These are phyloP conservation scores for Perccottus glenii DNA, from an alignment of 2,113 vertebrate genomes.

Conservation along the genomic window DNA sequence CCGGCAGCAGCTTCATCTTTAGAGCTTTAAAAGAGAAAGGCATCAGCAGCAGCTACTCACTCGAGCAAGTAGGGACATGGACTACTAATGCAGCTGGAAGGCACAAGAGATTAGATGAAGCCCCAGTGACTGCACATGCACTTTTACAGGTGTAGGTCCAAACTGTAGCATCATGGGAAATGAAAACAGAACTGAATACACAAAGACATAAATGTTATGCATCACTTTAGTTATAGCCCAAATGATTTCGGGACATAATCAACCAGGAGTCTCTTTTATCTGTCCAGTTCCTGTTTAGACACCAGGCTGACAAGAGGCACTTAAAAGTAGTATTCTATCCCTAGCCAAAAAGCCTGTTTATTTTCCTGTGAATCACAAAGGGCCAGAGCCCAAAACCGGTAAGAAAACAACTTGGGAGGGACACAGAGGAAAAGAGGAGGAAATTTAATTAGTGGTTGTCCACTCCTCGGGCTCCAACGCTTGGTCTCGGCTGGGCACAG, in stretches of 20 bases:
- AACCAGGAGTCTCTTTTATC: constrained; percentile 4
- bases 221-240: too few species aligned
- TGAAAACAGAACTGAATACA: background rate
- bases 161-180: background rate
- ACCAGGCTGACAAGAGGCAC: constrained; percentile 26
- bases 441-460: constrained; percentile 78
- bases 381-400: constrained; percentile 59
- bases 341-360: constrained; percentile 54
- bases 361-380: constrained; percentile 71
- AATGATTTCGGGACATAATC: background rate
- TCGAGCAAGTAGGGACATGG: constrained; percentile 85
- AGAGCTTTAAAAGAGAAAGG: constrained; percentile 26
- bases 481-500: constrained; percentile 57
- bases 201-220: too few species aligned
- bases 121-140: constrained; percentile 59
- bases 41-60: constrained; percentile 66
- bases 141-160: constrained; percentile 4
- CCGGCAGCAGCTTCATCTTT: constrained; percentile 21
- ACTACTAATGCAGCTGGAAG: constrained; percentile 81
- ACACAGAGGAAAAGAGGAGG: constrained; percentile 63
- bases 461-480: constrained; percentile 43
- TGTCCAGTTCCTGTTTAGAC: constrained; percentile 17
- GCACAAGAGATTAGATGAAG: constrained; percentile 86
- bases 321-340: constrained; percentile 47
- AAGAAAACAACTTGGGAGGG: constrained; percentile 71